Conservation (phyloP, 2,797 vertebrate species). For the Melanotaenia nigrans region DNA sequence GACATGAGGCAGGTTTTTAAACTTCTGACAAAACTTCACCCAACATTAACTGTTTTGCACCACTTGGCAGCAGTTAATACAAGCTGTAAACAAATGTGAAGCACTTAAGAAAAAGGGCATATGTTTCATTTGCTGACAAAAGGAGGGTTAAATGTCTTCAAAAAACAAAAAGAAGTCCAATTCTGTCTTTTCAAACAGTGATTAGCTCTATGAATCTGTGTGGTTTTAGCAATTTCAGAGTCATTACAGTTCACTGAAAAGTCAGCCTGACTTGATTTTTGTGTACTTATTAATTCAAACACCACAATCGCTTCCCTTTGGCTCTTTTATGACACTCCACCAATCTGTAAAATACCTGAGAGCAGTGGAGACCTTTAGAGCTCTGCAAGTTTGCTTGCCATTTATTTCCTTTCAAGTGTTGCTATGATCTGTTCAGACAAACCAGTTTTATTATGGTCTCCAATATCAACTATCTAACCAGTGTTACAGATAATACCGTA, state of each 20-base stretch:
- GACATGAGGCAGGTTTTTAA: neutral
- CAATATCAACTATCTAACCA: constrained; percentile 4
- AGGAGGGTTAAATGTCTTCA: neutral
- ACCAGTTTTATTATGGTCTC: neutral
- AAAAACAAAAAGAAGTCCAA: neutral
- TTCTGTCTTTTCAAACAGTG: neutral
- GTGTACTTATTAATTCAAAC: neutral
- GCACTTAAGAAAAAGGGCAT: neutral
- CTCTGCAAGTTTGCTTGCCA: constrained; percentile 13
- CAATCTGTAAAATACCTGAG: constrained; percentile 8
- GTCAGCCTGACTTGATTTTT: no score
- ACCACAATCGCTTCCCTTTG: neutral
- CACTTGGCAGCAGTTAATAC: constrained; percentile 27
- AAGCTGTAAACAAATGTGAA: neutral
- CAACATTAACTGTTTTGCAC: neutral
- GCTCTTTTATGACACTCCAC: neutral
- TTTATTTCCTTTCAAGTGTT: constrained; percentile 5
- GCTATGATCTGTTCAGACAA: constrained; percentile 8
- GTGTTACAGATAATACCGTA: constrained; percentile 52
- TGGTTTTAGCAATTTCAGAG: no score
- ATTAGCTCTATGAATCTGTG: neutral
- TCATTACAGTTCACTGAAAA: no score
- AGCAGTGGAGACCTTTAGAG: constrained; percentile 14
- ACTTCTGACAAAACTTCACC: neutral
- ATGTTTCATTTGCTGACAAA: neutral